These are phyloP conservation scores for Conger conger DNA, from an alignment of 2,113 vertebrate genomes.

Conservation along the genomic window DNA sequence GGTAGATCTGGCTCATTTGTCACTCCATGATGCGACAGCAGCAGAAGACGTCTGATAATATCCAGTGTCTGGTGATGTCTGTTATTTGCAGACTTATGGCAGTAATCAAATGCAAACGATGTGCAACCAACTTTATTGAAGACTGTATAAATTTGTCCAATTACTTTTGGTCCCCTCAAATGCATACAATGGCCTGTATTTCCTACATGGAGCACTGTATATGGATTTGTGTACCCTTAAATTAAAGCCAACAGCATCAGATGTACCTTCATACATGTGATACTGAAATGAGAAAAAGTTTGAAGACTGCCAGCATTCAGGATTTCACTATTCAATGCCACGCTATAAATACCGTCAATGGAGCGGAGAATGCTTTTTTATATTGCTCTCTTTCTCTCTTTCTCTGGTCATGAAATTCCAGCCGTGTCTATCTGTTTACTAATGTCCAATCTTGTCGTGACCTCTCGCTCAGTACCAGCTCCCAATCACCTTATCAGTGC, in stretches of 20 bases:
- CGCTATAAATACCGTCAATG: neutral
- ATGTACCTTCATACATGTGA: neutral
- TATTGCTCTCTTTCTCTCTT: neutral
- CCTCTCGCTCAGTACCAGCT: neutral
- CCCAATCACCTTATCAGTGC: constrained; percentile 31
- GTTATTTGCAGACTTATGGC: too few species aligned
- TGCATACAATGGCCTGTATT: too few species aligned
- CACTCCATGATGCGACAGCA: too few species aligned
- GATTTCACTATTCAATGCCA: neutral
- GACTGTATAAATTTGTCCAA: too few species aligned
- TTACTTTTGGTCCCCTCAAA: too few species aligned
- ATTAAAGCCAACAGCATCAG: neutral
- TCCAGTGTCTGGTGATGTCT: too few species aligned
- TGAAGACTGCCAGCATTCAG: neutral
- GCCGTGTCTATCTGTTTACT: constrained; percentile 25
- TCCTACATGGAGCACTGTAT: too few species aligned
- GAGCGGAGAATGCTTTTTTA: neutral
- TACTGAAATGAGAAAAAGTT: neutral
- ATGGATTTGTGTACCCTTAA: neutral
- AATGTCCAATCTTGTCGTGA: constrained; percentile 12
- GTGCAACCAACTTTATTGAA: too few species aligned
- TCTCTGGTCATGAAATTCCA: constrained; percentile 21
- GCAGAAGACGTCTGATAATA: too few species aligned
- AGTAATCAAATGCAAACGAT: too few species aligned
- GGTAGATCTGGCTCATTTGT: too few species aligned